phyloP scores from a whole-genome alignment of 2,797 vertebrate genomes.

The Sebastes reedi region DNA sequence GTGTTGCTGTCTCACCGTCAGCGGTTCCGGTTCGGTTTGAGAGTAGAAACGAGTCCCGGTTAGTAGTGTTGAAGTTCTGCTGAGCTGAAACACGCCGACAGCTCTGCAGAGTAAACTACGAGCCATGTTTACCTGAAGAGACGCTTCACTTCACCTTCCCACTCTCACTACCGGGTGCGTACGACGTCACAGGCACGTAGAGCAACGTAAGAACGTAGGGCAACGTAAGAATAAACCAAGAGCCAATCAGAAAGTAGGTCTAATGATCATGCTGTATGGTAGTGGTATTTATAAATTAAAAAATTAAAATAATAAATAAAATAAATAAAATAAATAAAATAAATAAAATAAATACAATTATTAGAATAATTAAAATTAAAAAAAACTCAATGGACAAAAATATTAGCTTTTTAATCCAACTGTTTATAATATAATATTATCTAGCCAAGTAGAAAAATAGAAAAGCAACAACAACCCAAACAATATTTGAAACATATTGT shows the following conservation, averaged over 20 bases:
- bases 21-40: slow-evolving; percentile 52
- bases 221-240: neutral
- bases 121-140: slow-evolving; percentile 58
- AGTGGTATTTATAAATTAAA: neutral
- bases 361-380: no score
- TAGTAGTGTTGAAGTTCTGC: neutral
- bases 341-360: no score
- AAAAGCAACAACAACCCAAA: no score
- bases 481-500: no score
- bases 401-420: no score
- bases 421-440: no score
- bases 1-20: slow-evolving; percentile 67
- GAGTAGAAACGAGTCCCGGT: slow-evolving; percentile 43
- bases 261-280: no score
- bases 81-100: slow-evolving; percentile 9
- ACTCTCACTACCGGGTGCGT: slow-evolving; percentile 9
- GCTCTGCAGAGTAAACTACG: slow-evolving; percentile 1
- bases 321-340: no score
- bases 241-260: no score
- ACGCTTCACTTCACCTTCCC: neutral
- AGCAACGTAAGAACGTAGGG: neutral
- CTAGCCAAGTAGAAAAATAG: no score
- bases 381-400: no score
- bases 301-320: neutral
- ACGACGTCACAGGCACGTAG: neutral